Percentiles rank a stretch among this genome's conserved stretches.
These are phyloP conservation scores for Taeniopygia guttata DNA, from an alignment of 2,797 vertebrate species.

Conservation along the genomic window DNA sequence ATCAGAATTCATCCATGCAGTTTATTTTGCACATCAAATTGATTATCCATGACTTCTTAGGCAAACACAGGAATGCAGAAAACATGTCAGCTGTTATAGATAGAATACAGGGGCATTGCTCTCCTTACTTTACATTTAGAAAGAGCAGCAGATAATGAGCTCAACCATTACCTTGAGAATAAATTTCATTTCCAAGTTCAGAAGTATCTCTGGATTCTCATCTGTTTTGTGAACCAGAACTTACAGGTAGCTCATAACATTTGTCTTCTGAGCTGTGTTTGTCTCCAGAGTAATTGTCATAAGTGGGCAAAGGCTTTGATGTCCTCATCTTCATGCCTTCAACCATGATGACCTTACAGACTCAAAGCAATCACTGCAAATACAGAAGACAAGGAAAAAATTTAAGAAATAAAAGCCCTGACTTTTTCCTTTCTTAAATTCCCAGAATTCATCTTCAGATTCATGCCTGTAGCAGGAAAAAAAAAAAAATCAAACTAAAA, in stretches of 20 bases:
- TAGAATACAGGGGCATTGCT: not conserved
- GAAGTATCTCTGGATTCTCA: not conserved
- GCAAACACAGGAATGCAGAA: conserved; percentile 50
- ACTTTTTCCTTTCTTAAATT: not conserved
- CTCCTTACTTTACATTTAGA: not conserved
- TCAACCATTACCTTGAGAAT: not conserved
- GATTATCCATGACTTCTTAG: conserved; percentile 50
- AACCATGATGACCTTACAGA: not conserved
- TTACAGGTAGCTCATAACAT: conserved; percentile 25
- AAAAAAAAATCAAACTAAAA: not conserved
- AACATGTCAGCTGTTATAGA: conserved; percentile 10
- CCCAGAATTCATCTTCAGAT: not conserved
- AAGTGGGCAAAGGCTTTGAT: conserved; percentile 21
- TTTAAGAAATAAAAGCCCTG: not conserved
- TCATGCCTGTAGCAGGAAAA: not conserved
- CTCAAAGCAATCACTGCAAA: conserved; percentile 45
- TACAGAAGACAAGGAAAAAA: not conserved
- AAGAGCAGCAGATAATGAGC: conserved; percentile 16
- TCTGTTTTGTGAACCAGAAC: conserved; percentile 23
- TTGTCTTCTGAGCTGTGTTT: conserved; percentile 10
- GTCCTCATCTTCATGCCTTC: conserved; percentile 15
- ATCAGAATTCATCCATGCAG: conserved; percentile 48
- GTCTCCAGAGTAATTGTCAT: conserved; percentile 10
- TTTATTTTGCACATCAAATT: conserved; percentile 57
- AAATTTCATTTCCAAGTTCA: conserved; percentile 10